Percentiles rank a stretch among this genome's conserved stretches.
Conservation (phyloP, 2,888 invertebrate species). For the Aporophyla nigra region DNA sequence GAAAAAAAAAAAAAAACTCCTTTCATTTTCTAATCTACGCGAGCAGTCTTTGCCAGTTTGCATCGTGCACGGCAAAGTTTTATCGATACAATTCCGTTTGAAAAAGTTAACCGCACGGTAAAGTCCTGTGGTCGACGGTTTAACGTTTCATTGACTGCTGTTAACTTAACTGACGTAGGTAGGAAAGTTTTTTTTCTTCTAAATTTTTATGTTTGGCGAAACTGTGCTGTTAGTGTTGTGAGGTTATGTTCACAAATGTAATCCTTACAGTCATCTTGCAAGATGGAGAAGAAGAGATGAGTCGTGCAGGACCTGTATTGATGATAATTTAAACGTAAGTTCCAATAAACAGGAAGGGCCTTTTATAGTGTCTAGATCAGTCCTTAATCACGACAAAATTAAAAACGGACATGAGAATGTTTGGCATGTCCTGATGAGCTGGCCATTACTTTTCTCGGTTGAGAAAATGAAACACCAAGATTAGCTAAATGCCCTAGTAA, state of each 20-base stretch:
- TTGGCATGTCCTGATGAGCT: not conserved
- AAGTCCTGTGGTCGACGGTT: conserved; percentile 33
- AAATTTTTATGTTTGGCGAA: not conserved
- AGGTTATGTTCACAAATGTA: not conserved
- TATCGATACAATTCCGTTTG: conserved; percentile 29
- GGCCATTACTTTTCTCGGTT: not conserved
- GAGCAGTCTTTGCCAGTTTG: not conserved
- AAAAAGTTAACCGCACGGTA: conserved; percentile 39
- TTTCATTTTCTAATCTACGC: not conserved
- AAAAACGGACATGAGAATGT: not conserved
- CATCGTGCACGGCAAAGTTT: conserved; percentile 18
- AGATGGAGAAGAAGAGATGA: not conserved
- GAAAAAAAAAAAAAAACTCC: not conserved
- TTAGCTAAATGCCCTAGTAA: not conserved
- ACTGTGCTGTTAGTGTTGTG: too few relatives aligned
- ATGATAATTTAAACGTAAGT: not conserved
- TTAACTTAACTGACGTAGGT: conserved; percentile 10
- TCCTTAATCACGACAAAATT: not conserved
- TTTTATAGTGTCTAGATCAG: not conserved
- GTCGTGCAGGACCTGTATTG: not conserved
- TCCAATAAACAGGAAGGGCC: not conserved
- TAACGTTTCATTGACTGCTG: conserved; percentile 6
- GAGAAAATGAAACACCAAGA: not conserved
- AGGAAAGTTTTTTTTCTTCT: not conserved
- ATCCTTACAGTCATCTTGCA: not conserved